Evolutionary conservation across 2,888 invertebrate species (phyloP).

Genomic region (Sarcophaga rosellei): DNA sequence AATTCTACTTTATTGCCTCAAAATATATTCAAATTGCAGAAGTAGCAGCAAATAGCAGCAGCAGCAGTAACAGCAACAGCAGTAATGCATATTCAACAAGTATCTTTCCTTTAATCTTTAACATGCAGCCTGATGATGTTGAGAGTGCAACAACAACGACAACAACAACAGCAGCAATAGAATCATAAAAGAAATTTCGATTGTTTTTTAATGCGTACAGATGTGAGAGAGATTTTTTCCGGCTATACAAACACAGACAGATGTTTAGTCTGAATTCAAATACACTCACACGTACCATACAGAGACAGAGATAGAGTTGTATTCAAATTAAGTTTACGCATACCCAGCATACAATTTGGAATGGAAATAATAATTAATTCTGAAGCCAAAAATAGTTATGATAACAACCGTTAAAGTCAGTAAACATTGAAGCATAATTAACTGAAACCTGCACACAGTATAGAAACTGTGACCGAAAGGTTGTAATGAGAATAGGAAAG

Average conservation of each 20-base stretch:
- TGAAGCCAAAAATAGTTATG: too few relatives aligned
- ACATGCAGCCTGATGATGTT: conserved; percentile 15
- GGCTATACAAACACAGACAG: conserved; percentile 41
- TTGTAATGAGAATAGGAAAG: too few relatives aligned
- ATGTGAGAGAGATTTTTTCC: neutral
- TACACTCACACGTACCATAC: conserved; percentile 4
- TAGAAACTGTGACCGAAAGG: too few relatives aligned
- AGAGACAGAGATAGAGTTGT: neutral
- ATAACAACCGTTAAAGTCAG: too few relatives aligned
- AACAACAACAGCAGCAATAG: neutral
- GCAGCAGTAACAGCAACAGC: neutral
- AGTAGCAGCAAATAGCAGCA: neutral
- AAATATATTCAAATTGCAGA: conserved; percentile 55
- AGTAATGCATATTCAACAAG: conserved; percentile 64
- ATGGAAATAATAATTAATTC: too few relatives aligned
- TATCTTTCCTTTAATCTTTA: conserved; percentile 35
- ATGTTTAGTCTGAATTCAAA: conserved; percentile 34
- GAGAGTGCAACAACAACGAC: conserved; percentile 12
- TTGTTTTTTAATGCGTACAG: neutral
- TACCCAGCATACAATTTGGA: too few relatives aligned
- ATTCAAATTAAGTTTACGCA: too few relatives aligned
- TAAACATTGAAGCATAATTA: too few relatives aligned
- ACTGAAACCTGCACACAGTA: too few relatives aligned
- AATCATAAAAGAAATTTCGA: conserved; percentile 21
- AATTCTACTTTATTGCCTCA: conserved; percentile 47